Evolutionary conservation across 2,797 vertebrate species (phyloP).

Genomic region (Liasis olivaceus): DNA sequence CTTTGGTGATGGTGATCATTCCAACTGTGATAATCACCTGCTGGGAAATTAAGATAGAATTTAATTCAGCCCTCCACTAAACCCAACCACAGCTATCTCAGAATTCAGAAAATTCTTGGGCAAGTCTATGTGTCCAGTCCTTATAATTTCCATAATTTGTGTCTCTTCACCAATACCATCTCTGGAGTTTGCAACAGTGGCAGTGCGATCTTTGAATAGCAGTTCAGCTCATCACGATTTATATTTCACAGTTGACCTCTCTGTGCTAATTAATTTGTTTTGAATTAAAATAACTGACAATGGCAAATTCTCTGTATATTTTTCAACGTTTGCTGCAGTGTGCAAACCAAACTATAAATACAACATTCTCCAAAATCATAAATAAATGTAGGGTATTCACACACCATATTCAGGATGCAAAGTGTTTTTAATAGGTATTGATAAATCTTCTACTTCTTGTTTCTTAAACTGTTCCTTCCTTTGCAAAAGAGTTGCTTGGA

Average conservation of each 20-base stretch:
- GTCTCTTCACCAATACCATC: too few species aligned
- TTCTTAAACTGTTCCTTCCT: slow-evolving; percentile 20
- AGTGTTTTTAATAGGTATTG: background rate
- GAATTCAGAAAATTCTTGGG: background rate
- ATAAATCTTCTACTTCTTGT: slow-evolving; percentile 18
- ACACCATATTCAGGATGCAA: slow-evolving; percentile 6
- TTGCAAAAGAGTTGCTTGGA: slow-evolving; percentile 53
- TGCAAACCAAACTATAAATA: background rate
- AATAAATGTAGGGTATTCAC: background rate
- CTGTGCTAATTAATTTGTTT: background rate
- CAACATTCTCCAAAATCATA: background rate
- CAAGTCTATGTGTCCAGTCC: background rate
- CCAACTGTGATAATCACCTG: too few species aligned
- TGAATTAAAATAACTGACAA: background rate
- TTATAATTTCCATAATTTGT: background rate
- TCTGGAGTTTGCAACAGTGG: too few species aligned
- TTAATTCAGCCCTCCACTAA: too few species aligned
- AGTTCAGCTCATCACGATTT: background rate
- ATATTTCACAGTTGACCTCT: background rate
- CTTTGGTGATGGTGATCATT: background rate
- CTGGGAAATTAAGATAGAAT: too few species aligned
- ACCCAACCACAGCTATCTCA: too few species aligned
- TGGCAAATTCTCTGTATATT: background rate
- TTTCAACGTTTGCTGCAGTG: background rate
- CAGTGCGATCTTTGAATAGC: background rate